A percentile compares a stretch with the other conserved stretches of the same genome.
phyloP scores from a whole-genome alignment of 2,888 invertebrate species.

The Dynastes hyllus region DNA sequence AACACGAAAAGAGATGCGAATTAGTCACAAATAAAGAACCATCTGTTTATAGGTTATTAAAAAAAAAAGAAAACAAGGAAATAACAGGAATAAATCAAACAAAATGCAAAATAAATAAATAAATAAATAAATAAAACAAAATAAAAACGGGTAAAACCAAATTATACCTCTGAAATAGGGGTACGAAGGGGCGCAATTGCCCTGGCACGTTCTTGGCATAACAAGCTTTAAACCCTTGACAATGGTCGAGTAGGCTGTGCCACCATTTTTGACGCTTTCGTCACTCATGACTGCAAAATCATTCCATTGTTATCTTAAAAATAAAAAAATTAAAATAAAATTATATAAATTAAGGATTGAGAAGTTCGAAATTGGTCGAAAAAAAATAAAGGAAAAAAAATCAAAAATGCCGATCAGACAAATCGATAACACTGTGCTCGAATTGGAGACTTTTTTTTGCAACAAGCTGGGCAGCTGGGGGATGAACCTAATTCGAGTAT shows the following conservation, averaged over 20 bases:
- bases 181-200: conserved; percentile 81
- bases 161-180: conserved; percentile 81
- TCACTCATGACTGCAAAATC: conserved; percentile 69
- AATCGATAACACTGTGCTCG: too few species aligned
- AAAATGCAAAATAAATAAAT: background rate
- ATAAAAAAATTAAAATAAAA: conserved; percentile 57
- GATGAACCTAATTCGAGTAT: too few species aligned
- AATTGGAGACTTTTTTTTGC: too few species aligned
- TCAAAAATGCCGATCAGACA: background rate
- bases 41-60: conserved; percentile 1
- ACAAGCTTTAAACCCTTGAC: conserved; percentile 75
- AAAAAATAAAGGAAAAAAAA: conserved; percentile 8
- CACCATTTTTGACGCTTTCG: conserved; percentile 64
- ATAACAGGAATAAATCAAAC: conserved; percentile 46
- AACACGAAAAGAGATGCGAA: conserved; percentile 33
- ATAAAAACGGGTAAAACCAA: conserved; percentile 62
- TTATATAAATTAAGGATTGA: conserved; percentile 31
- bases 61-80: conserved; percentile 32
- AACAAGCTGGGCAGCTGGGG: too few species aligned
- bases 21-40: too few species aligned
- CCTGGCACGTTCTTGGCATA: conserved; percentile 83
- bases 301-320: conserved; percentile 67
- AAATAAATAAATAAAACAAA: conserved; percentile 43
- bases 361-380: too few species aligned
- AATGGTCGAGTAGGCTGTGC: conserved; percentile 68